These are phyloP conservation scores for Agriopis marginaria DNA, from an alignment of 2,888 invertebrate species.

Conservation along the genomic window DNA sequence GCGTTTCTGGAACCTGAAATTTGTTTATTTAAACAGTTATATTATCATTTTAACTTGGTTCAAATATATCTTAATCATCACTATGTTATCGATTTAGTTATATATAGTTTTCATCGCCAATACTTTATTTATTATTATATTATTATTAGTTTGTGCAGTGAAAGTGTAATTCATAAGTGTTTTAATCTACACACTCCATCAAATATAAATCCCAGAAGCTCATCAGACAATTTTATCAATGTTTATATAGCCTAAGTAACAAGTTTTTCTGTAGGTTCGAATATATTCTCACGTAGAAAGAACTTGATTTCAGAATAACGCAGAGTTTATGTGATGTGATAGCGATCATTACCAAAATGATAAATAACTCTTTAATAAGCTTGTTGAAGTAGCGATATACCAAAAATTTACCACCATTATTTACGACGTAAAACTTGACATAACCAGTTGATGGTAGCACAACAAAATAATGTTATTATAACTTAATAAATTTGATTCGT, in stretches of 20 bases:
- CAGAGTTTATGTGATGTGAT: background rate
- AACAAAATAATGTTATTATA: slow-evolving; percentile 12
- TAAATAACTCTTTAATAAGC: background rate
- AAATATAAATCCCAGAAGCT: background rate
- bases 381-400: slow-evolving; percentile 3
- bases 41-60: too few relatives aligned
- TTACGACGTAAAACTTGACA: background rate
- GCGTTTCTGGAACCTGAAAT: slow-evolving; percentile 86
- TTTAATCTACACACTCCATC: too few relatives aligned
- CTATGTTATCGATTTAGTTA: too few relatives aligned
- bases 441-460: slow-evolving; percentile 7
- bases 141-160: too few relatives aligned
- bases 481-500: slow-evolving; percentile 4
- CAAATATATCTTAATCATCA: too few relatives aligned
- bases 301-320: background rate
- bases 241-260: background rate
- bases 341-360: background rate
- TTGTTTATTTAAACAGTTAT: too few relatives aligned
- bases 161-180: too few relatives aligned
- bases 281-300: slow-evolving; percentile 2
- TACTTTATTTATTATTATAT: too few relatives aligned
- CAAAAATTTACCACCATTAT: background rate
- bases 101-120: too few relatives aligned
- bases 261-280: background rate
- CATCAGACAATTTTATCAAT: background rate